These are phyloP conservation scores for honey bee (Apis mellifera) DNA, from an alignment of 1,140 invertebrate species.

Conservation along the genomic window Amel_HAv3.1 CM009931.2:10052501-10053000, in stretches of 20 bases:
- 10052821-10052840: constrained; percentile 32
- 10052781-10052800: background rate
- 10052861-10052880: constrained; percentile 25
- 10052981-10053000: background rate
- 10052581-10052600: background rate
- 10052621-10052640: no score
- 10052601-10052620: no score
- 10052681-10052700: no score
- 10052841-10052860: constrained; percentile 10
- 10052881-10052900: constrained; percentile 44
- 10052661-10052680: background rate
- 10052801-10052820: background rate
- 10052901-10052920: constrained; percentile 16
- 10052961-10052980: background rate
- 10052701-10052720: background rate
- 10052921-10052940: constrained; percentile 2
- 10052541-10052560: background rate
- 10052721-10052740: background rate
- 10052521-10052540: constrained; percentile 37
- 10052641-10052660: background rate
- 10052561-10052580: background rate
- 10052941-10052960: background rate
- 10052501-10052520: constrained; percentile 28
- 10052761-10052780: background rate
- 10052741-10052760: background rate